A percentile compares a stretch with the other conserved stretches of the same genome.
These are phyloP conservation scores for Odocoileus virginianus DNA, from an alignment of 2,113 vertebrate genomes.

Conservation along the genomic window DNA sequence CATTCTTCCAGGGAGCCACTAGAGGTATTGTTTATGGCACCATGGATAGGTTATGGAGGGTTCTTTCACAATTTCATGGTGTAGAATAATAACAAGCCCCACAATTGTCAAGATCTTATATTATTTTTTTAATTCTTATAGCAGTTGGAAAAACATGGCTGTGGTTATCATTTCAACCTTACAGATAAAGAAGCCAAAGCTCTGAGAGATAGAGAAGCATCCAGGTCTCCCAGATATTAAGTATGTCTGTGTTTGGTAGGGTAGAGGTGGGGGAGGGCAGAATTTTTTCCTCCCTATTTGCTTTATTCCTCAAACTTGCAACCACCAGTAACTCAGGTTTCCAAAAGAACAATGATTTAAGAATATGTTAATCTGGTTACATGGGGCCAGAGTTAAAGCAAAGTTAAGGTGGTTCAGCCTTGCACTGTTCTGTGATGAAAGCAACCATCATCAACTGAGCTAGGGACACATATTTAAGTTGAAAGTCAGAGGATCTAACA, in stretches of 20 bases:
- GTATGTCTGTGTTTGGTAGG: background rate
- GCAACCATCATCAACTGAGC: background rate
- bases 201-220: background rate
- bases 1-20: background rate
- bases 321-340: background rate
- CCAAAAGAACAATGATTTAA: background rate
- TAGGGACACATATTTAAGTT: background rate
- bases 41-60: background rate
- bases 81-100: background rate
- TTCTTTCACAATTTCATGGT: conserved; percentile 8
- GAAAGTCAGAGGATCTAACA: background rate
- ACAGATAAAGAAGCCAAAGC: background rate
- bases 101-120: background rate
- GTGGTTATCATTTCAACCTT: background rate
- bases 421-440: background rate
- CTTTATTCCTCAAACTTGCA: background rate
- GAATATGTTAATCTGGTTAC: background rate
- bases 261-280: background rate
- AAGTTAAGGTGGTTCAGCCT: background rate
- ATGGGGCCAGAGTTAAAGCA: background rate
- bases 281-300: background rate
- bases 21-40: background rate
- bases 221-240: background rate
- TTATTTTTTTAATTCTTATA: background rate
- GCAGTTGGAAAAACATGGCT: background rate